Base-by-base conservation (phyloP, 2,113 vertebrate species). In the Struthio camelus region DNA sequence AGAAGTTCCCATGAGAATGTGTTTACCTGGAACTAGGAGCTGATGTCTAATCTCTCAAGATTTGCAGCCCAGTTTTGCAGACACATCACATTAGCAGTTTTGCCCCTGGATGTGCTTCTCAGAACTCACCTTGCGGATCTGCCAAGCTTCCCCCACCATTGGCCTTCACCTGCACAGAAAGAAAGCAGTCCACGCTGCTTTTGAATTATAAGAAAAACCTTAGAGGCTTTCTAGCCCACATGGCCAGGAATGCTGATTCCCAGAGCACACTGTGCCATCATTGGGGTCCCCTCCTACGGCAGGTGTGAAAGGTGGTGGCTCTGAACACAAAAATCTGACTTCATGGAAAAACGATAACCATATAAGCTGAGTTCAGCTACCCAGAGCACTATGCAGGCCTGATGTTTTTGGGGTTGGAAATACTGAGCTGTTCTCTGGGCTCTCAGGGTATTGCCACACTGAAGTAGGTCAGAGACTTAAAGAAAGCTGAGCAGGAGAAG, bases 211-310 rank as follows among this genome's bases (percentile, higher is more conserved):
- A 32, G 64, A 14, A 53, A 44, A 81, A 36, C 36, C 65, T 1
- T 0, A 4, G 18, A 10, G 66, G n/a, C 28, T 84, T n/a, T 66
- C 24, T 14, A 36, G 11, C 9, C 17, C 30, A 38, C 0, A 1
- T 10, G 36, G n/a, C 71, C 58, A 58, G 77, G 19, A 53, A 30
- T 6, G 0, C 27, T 54, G 34, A 27, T 18, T n/a, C 28, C 54
- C 48, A 7, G 34, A 22, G 40, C 23, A 40, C 20, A 8, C 53
- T 3, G 2, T 12, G 3, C 11, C 1, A 2, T 38, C 30, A 34
- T 38, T 6, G 27, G 58, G 44, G 40, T 32, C 48, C n/a, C 9
- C 7, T 82, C 13, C 5, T 22, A 51, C 6, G 0, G 59, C 0
- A 3, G 25, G 34, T 30, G 72, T 67, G 51, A 61, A 34, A 14